Evolutionary conservation across 2,888 invertebrate genomes (phyloP).

Genomic region (Limnephilus lunatus): DNA sequence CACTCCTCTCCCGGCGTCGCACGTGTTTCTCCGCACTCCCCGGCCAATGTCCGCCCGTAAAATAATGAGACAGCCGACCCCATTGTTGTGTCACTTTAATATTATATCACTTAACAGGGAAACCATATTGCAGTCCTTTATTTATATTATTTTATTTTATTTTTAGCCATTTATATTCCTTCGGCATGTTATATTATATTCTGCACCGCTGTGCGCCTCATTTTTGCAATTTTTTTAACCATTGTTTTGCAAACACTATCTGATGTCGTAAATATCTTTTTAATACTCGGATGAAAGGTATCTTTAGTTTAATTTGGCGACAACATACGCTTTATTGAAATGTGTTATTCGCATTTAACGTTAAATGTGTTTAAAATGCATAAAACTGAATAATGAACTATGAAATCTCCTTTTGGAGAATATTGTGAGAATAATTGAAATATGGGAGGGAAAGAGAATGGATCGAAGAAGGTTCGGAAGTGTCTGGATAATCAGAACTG

Average conservation of each 20-base stretch:
- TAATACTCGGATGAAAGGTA: background rate
- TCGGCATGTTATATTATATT: conserved; percentile 8
- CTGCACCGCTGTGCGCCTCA: background rate
- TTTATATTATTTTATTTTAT: background rate
- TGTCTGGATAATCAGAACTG: too few relatives aligned
- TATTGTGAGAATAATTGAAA: too few relatives aligned
- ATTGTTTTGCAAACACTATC: background rate
- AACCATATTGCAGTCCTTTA: conserved; percentile 47
- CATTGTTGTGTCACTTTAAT: conserved; percentile 62
- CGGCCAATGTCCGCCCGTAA: conserved; percentile 42
- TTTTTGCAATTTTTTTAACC: background rate
- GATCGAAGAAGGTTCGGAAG: too few relatives aligned
- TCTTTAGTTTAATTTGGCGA: background rate
- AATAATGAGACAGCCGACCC: conserved; percentile 61
- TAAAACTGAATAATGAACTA: too few relatives aligned
- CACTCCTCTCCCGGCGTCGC: background rate
- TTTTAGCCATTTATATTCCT: conserved; percentile 16
- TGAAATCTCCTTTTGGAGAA: too few relatives aligned
- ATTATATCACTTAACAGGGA: conserved; percentile 61
- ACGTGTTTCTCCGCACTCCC: conserved; percentile 28
- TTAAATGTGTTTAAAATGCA: background rate
- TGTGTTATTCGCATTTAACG: background rate
- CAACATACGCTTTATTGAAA: background rate
- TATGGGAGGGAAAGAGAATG: too few relatives aligned
- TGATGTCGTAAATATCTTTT: background rate